These are phyloP conservation scores for Pseudonaja textilis DNA, from an alignment of 2,113 vertebrate genomes.

Conservation along the genomic window DNA sequence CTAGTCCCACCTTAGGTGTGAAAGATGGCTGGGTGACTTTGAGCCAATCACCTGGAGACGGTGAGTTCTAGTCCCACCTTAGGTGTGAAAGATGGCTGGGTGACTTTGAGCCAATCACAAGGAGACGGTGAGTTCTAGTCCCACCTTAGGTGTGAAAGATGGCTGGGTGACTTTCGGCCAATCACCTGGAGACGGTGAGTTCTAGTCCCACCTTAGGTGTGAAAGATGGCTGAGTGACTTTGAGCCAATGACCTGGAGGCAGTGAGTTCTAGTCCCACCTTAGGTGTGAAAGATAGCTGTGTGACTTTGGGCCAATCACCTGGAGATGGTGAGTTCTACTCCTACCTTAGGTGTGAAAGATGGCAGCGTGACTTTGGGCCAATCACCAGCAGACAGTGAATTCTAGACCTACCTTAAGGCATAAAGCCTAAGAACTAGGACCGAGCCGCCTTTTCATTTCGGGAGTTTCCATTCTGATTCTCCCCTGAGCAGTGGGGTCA, in stretches of 20 bases:
- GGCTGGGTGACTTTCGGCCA: no score
- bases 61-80: no score
- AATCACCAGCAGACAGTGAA: neutral
- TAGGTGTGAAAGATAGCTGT: accelerated
- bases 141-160: accelerated
- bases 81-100: neutral
- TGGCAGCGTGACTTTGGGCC: accelerated
- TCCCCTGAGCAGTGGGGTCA: neutral
- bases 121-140: no score
- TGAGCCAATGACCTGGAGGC: no score
- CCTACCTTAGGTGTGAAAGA: accelerated
- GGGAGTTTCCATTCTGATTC: neutral
- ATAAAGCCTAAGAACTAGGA: neutral
- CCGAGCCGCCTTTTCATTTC: neutral
- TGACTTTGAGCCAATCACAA: no score
- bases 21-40: accelerated
- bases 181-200: neutral
- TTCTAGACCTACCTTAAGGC: neutral
- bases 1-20: no score
- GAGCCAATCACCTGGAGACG: no score
- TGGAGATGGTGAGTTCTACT: neutral
- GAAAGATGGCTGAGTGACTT: no score
- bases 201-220: neutral
- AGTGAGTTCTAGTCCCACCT: neutral
- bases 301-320: neutral